Evolutionary conservation across 2,113 vertebrate genomes (phyloP).

Genomic region (Poicephalus meyeri): DNA sequence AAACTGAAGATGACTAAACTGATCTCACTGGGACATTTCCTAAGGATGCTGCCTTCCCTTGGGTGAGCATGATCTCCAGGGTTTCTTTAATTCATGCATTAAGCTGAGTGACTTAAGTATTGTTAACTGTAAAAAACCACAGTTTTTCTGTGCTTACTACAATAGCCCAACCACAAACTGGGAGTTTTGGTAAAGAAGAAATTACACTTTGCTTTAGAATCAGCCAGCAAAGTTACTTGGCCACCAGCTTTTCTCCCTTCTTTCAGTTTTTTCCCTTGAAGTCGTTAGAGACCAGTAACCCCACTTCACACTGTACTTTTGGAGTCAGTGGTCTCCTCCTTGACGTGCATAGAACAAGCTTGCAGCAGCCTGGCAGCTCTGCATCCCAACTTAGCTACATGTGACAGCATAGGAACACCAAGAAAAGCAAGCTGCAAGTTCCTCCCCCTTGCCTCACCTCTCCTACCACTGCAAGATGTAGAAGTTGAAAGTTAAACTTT

Average conservation of each 20-base stretch:
- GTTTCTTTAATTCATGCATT: conserved; percentile 10
- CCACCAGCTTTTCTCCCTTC: not conserved
- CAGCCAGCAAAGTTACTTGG: not conserved
- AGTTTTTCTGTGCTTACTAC: not conserved
- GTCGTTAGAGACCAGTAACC: not conserved
- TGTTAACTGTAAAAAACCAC: not conserved
- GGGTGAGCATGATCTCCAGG: not conserved
- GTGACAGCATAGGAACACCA: not conserved
- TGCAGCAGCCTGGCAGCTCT: not conserved
- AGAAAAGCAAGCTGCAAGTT: not conserved
- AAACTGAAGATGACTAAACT: conserved; percentile 20
- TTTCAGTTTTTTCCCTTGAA: not conserved
- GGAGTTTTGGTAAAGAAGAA: not conserved
- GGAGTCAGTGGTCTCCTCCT: not conserved
- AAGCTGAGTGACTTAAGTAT: not conserved
- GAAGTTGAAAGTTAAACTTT: conserved; percentile 3
- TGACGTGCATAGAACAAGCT: fast-evolving
- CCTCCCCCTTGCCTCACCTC: not conserved
- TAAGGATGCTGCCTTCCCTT: not conserved
- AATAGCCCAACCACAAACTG: conserved; percentile 9
- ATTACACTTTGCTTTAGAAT: not conserved
- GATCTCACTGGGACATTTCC: not conserved
- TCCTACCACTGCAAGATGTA: not conserved
- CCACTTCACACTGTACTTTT: not conserved
- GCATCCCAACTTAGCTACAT: not conserved